Evolutionary conservation across 2,888 invertebrate genomes (phyloP), one percentile per base, ranked within the genome.

Genomic region (Thysanoteuthis rhombus): DNA sequence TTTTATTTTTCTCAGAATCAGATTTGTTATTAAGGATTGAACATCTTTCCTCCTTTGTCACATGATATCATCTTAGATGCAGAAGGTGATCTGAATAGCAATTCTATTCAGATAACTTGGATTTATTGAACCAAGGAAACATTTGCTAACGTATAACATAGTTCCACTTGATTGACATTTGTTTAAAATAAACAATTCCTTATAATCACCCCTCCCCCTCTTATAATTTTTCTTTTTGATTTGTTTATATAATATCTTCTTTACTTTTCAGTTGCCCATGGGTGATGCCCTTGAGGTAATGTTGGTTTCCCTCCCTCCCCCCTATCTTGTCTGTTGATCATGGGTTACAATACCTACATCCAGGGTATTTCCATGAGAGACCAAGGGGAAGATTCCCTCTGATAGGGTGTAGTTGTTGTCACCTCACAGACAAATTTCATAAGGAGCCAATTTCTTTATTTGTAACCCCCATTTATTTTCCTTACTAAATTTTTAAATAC

Each of bases 221-320:
- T 58, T 1, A 28, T 58, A n/a, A n/a, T n/a, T n/a, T n/a, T n/a
- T n/a, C n/a, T 32, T 32, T 1, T 75, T n/a, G n/a, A 75, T 75
- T n/a, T 75, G n/a, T 75, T 75, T 75, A n/a, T 75, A n/a, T 75
- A n/a, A 40, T 42, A 28, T 92, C 92, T 92, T 92, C 40, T 92
- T 92, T 92, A 36, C 92, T 92, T 92, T 92, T 92, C 92, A 92
- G 92, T 92, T 92, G 92, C 92, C 92, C 92, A 28, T 45, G 92
- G 45, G 40, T 40, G 92, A 45, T 92, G 42, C 92, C 45, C 45
- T 92, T 92, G 92, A 92, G 92, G 92, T 92, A 92, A 92, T 45
- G 92, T 92, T 45, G 45, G 19, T 10, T 42, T n/a, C n/a, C 32
- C 90, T 39, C 42, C n/a, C 42, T 12, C n/a, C 40, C n/a, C 40